Base-by-base conservation (phyloP, 2,113 vertebrate genomes). In the Guaruba guarouba region DNA sequence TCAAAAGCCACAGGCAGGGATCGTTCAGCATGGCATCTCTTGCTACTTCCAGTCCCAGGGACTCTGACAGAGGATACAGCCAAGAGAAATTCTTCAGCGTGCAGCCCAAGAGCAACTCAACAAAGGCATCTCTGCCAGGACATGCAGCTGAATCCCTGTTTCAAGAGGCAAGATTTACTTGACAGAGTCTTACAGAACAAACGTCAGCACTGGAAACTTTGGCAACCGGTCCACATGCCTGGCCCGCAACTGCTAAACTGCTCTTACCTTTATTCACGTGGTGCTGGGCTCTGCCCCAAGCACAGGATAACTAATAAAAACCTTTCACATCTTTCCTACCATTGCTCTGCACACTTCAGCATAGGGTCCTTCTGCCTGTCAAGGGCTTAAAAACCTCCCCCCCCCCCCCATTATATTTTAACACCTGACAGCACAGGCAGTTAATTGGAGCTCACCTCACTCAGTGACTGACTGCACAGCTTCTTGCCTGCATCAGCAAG, bases 401-500 rank as follows among this genome's bases (percentile, higher is more conserved):
- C 28, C 37, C 28, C 19, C 9, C 23, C 16, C 8, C 31, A 48
- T 77, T 54, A 23, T 46, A 74, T 81, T 85, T 95, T 70, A 91
- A 74, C 62, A 87, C 76, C 28, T 93, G 76, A 94, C 76, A 90
- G 79, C 52, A 73, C 0, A 62, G 49, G 17, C 5, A 74, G 29
- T 90, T 87, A 90, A 90, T 25, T 17, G 48, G 90, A 70, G 67
- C 79, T 92, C 75, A 92, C 75, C 59, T 88, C 81, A 75, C 43
- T 54, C 22, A 19, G 48, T 80, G 88, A 82, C 16, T 85, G 74
- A 87, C 74, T 71, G 84, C 74, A 82, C 19, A 91, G 62, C 44
- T 87, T 90, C 79, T 82, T 73, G 70, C 75, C 86, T 82, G 41
- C 41, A 70, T 73, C 67, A 93, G 76, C 88, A 93, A 94, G 61